These are phyloP conservation scores for Antitype chi DNA, from an alignment of 2,888 invertebrate genomes.

Conservation along the genomic window DNA sequence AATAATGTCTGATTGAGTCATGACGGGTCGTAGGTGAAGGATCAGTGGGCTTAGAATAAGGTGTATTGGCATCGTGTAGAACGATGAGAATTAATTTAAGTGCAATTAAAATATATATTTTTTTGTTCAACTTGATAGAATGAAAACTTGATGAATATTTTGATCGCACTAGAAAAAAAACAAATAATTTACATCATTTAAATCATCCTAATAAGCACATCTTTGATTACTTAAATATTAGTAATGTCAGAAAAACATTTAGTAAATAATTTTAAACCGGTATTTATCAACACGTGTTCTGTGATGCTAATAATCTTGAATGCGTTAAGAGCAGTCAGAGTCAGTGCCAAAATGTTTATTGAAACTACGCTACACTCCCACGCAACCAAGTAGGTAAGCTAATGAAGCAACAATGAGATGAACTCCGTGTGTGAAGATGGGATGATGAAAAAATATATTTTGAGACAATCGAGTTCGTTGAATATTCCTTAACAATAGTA, in stretches of 20 bases:
- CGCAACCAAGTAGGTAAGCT: slow-evolving; percentile 19
- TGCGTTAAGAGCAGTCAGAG: slow-evolving; percentile 35
- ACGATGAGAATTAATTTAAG: too few species aligned
- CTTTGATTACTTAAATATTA: background rate
- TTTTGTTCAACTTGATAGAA: too few species aligned
- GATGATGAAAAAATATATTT: slow-evolving; percentile 1
- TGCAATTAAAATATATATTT: too few species aligned
- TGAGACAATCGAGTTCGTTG: background rate
- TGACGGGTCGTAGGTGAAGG: slow-evolving; percentile 38
- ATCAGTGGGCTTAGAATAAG: slow-evolving; percentile 4
- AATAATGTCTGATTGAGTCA: slow-evolving; percentile 29
- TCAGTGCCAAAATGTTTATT: slow-evolving; percentile 52
- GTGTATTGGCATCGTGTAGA: too few species aligned
- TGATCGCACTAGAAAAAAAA: too few species aligned
- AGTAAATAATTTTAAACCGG: slow-evolving; percentile 14
- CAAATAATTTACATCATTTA: too few species aligned
- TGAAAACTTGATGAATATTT: background rate
- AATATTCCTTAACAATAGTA: slow-evolving; percentile 2
- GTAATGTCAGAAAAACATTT: slow-evolving; percentile 1
- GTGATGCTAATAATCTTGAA: slow-evolving; percentile 39
- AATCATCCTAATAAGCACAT: too few species aligned
- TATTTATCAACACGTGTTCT: slow-evolving; percentile 39
- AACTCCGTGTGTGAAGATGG: slow-evolving; percentile 16
- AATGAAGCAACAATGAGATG: slow-evolving; percentile 40
- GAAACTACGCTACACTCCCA: slow-evolving; percentile 45